These are phyloP conservation scores for Tineola bisselliella DNA, from an alignment of 2,888 invertebrate genomes.

Conservation along the genomic window DNA sequence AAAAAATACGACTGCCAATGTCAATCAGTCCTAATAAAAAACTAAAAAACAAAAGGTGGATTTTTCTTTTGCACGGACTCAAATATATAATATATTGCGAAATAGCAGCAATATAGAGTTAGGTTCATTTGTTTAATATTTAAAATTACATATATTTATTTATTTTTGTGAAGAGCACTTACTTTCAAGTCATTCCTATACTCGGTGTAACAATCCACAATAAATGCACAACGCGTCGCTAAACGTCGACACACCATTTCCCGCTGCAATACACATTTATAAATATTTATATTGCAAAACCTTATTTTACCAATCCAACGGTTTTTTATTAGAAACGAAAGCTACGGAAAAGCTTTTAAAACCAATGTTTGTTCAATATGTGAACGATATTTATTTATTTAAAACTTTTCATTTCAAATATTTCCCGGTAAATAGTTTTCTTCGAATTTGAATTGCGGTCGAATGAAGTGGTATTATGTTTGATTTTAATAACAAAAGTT, in stretches of 20 bases:
- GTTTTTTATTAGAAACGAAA: neutral
- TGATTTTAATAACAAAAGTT: no score
- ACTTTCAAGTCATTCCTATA: no score
- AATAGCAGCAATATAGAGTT: no score
- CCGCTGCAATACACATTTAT: constrained; percentile 7
- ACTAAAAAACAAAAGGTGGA: no score
- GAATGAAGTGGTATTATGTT: no score
- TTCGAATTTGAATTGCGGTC: neutral
- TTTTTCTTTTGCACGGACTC: no score
- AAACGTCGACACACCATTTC: neutral
- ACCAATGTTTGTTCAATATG: neutral
- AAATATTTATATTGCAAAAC: constrained; percentile 3
- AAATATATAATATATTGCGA: no score
- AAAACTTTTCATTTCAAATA: neutral
- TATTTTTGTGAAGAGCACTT: no score
- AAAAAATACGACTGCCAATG: no score
- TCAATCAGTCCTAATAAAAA: no score
- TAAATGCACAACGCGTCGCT: neutral
- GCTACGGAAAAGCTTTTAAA: neutral
- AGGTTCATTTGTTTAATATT: no score
- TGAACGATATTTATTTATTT: neutral
- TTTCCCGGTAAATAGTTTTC: neutral
- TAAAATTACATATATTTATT: no score
- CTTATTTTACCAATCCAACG: neutral
- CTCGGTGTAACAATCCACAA: neutral